A percentile compares a stretch with the other conserved stretches of the same genome.
These are phyloP conservation scores for Scaptomyza pallida DNA, from an alignment of 1,140 invertebrate species.

Conservation along the genomic window DNA sequence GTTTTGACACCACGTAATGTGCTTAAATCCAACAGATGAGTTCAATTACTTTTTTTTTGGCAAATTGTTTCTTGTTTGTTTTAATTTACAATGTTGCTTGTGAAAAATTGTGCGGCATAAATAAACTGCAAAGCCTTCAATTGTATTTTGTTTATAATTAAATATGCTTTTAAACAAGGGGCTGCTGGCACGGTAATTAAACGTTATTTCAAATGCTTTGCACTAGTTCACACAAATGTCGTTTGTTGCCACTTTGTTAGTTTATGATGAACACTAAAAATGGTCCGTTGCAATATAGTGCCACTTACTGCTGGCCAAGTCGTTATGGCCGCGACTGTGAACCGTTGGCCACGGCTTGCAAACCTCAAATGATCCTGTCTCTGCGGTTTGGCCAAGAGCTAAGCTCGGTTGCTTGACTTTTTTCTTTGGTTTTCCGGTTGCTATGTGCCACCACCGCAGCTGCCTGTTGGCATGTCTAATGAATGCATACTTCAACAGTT, in stretches of 20 bases:
- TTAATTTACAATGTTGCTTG: constrained; percentile 9
- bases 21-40: not conserved
- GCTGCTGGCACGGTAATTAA: not conserved
- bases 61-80: constrained; percentile 24
- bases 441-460: constrained; percentile 2
- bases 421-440: too few species aligned
- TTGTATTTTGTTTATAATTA: constrained; percentile 47
- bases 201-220: constrained; percentile 4
- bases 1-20: not conserved
- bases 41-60: constrained; percentile 22
- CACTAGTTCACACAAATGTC: constrained; percentile 17
- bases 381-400: constrained; percentile 59
- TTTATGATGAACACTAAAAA: constrained; percentile 6
- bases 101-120: constrained; percentile 17
- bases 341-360: constrained; percentile 61
- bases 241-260: constrained; percentile 3
- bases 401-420: constrained; percentile 73
- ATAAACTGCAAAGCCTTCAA: constrained; percentile 19
- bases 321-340: constrained; percentile 32
- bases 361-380: constrained; percentile 73
- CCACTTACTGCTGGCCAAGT: constrained; percentile 48
- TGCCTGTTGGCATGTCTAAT: constrained; percentile 72
- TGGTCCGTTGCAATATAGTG: constrained; percentile 12
- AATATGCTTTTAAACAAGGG: constrained; percentile 10
- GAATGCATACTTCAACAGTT: constrained; percentile 68